Evolutionary conservation across 2,113 vertebrate genomes (phyloP).

Genomic region (Heloderma charlesbogerti): DNA sequence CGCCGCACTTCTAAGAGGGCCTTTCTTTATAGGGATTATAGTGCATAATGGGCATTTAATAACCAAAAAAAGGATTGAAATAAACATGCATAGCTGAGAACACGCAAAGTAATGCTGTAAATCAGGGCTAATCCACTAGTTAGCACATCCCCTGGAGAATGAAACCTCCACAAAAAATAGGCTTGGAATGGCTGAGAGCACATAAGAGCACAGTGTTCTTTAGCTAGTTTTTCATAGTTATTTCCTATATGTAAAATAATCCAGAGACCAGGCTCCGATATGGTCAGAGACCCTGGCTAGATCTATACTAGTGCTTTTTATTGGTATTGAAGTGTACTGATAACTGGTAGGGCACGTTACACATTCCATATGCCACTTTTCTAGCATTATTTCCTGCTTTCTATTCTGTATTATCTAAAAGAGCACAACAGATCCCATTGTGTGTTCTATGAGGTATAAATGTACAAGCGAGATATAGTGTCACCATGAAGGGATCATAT

Average conservation of each 20-base stretch:
- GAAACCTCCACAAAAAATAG: not conserved
- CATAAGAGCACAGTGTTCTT: not conserved
- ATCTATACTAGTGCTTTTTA: too few species aligned
- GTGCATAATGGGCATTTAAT: conserved; percentile 31
- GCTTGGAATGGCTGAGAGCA: fast-evolving
- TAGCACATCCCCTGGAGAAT: conserved; percentile 10
- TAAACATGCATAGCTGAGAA: conserved; percentile 15
- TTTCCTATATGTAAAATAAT: not conserved
- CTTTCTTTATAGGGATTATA: conserved; percentile 43
- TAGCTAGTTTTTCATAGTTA: not conserved
- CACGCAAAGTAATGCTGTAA: not conserved
- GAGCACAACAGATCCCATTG: too few species aligned
- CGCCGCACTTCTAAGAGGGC: not conserved
- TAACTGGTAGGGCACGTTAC: too few species aligned
- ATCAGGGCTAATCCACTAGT: conserved; percentile 35
- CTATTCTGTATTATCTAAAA: too few species aligned
- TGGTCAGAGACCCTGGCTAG: not conserved
- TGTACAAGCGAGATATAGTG: too few species aligned
- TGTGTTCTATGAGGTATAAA: too few species aligned
- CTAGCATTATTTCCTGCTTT: too few species aligned
- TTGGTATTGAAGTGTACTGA: too few species aligned
- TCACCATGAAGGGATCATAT: too few species aligned
- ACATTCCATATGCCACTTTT: too few species aligned
- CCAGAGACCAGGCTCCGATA: not conserved
- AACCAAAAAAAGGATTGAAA: not conserved